Evolutionary conservation across 1,140 invertebrate genomes (phyloP).

Genomic region (Myzus persicae): DNA sequence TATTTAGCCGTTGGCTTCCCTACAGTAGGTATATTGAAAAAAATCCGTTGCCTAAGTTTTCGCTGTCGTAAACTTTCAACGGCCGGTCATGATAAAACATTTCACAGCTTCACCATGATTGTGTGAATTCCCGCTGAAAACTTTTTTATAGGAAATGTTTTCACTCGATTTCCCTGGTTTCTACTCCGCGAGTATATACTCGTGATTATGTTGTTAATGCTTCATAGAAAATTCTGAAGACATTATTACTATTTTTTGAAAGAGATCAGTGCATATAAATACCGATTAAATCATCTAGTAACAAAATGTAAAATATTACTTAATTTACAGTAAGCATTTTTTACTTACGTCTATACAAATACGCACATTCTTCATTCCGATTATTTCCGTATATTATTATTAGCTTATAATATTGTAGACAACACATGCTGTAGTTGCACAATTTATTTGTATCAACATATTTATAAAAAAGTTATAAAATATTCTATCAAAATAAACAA

Average conservation of each 20-base stretch:
- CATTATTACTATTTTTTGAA: background rate
- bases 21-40: background rate
- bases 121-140: background rate
- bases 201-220: background rate
- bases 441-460: background rate
- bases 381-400: too few relatives aligned
- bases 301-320: background rate
- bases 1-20: background rate
- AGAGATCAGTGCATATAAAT: background rate
- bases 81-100: background rate
- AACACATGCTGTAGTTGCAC: background rate
- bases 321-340: background rate
- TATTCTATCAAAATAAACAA: background rate
- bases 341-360: background rate
- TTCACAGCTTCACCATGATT: conserved; percentile 7
- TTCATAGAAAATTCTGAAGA: background rate
- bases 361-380: too few relatives aligned
- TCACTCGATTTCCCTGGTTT: background rate
- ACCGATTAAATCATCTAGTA: background rate
- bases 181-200: background rate
- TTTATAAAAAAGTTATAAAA: background rate
- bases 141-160: background rate
- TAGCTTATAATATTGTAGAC: background rate
- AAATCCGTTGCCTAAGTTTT: background rate
- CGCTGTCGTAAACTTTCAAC: conserved; percentile 25